Evolutionary conservation across 1,140 invertebrate genomes (phyloP).

Genomic region (Drosophila navojoa): DNA sequence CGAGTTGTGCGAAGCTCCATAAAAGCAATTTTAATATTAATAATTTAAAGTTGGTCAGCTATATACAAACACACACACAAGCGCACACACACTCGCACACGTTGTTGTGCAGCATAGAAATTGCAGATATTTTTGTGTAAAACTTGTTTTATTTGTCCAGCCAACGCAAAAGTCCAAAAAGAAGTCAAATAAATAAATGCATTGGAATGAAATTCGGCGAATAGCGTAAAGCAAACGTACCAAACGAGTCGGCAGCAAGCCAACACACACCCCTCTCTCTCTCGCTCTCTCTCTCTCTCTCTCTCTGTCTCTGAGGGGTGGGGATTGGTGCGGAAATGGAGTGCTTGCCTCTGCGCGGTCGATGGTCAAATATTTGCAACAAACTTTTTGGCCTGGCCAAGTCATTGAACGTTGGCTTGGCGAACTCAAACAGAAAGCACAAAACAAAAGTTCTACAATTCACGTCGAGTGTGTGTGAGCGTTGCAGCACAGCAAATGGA

Average conservation of each 20-base stretch:
- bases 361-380: slow-evolving; percentile 79
- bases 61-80: slow-evolving; percentile 17
- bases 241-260: slow-evolving; percentile 39
- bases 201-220: slow-evolving; percentile 49
- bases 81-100: slow-evolving; percentile 18
- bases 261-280: slow-evolving; percentile 7
- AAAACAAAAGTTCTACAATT: slow-evolving; percentile 31
- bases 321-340: slow-evolving; percentile 12
- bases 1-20: slow-evolving; percentile 45
- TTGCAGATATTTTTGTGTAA: slow-evolving; percentile 44
- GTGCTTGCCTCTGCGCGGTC: slow-evolving; percentile 47
- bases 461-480: slow-evolving; percentile 8
- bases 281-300: neutral
- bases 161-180: slow-evolving; percentile 2
- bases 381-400: slow-evolving; percentile 69
- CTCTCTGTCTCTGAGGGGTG: too few relatives aligned
- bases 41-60: slow-evolving; percentile 60
- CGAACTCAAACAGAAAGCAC: slow-evolving; percentile 67
- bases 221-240: slow-evolving; percentile 50
- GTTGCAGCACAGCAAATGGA: neutral
- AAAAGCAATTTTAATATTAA: slow-evolving; percentile 71
- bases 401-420: slow-evolving; percentile 70
- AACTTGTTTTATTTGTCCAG: slow-evolving; percentile 27
- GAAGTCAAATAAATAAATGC: slow-evolving; percentile 80
- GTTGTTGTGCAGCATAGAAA: slow-evolving; percentile 38